phyloP scores from a whole-genome alignment of 2,888 invertebrate genomes.

The Escarpia spicata region DNA sequence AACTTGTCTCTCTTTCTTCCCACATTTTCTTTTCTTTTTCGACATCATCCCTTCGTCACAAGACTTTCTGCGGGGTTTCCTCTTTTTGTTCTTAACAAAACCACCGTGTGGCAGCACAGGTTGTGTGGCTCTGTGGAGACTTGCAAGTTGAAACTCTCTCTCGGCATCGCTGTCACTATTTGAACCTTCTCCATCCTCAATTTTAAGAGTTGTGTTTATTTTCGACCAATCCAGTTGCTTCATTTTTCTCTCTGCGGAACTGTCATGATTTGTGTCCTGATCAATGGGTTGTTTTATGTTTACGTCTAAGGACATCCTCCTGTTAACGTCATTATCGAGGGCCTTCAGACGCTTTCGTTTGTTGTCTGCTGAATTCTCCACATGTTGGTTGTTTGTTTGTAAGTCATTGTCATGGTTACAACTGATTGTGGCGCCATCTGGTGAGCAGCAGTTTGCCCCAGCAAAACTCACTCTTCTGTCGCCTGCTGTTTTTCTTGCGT shows the following conservation, averaged over 20 bases:
- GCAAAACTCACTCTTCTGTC: not conserved
- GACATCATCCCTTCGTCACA: not conserved
- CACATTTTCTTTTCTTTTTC: not conserved
- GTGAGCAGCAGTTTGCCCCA: not conserved
- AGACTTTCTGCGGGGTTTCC: not conserved
- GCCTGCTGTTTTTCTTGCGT: not conserved
- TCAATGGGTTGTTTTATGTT: not conserved
- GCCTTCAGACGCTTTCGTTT: not conserved
- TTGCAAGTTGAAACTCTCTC: not conserved
- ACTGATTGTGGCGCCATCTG: not conserved
- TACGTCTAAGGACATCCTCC: not conserved
- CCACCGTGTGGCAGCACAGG: not conserved
- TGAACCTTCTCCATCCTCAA: not conserved
- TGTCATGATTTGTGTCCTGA: not conserved
- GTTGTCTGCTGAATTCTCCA: not conserved
- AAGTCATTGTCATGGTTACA: not conserved
- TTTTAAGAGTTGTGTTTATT: not conserved
- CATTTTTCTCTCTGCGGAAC: not conserved
- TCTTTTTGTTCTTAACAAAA: not conserved
- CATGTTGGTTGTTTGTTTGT: not conserved
- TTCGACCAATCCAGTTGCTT: not conserved
- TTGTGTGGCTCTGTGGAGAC: not conserved
- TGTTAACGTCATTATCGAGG: not conserved
- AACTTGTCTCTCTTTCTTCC: not conserved
- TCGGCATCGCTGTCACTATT: not conserved